Evolutionary conservation across 2,797 vertebrate species (phyloP), one percentile per base, ranked within the genome.

Genomic region (Parotocinclus haroldoi): DNA sequence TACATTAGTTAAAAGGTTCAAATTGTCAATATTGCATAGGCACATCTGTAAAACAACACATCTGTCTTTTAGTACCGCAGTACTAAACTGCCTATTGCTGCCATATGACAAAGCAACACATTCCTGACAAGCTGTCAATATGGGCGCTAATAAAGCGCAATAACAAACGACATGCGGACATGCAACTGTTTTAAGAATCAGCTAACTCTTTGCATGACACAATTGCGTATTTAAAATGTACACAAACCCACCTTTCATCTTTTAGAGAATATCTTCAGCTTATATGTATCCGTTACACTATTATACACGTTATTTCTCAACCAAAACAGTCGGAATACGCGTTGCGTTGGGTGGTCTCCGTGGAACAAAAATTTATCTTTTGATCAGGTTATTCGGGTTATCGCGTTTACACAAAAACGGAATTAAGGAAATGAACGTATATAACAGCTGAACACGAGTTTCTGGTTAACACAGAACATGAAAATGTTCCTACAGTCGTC

Each of bases 181-280:
- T 46, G 12, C 6, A 11, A 46, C 12, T 11, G 45, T 46, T 46
- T 11, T 46, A 12, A 36, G 9, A 54, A 19, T 10, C 45, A 12
- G 2, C 12, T 12, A 46, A n/a, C 13, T 13, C 0, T 46, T 7
- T 46, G 45, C 13, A 46, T n/a, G 12, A 46, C 1, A 46, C 45
- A 12, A 1, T 7, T 11, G n/a, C 16, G 7, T 8, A 7, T 14
- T n/a, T 50, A 7, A 50, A 7, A 13, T 37, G 19, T 9, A 49
- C 13, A 17, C 12, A 16, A 36, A 0, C 67, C 17, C 58, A 74
- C 72, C 72, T 70, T 74, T 74, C 72, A 74, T 74, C 27, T 5
- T 69, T 62, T 27, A 48, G 13, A 64, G 16, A 37, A 50, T 46
- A n/a, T 7, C 36, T 56, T 12, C 16, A 40, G 55, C 7, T 44